A percentile compares a stretch with the other conserved stretches of the same genome.
phyloP scores from a whole-genome alignment of 2,113 vertebrate genomes.

The Scomber japonicus region DNA sequence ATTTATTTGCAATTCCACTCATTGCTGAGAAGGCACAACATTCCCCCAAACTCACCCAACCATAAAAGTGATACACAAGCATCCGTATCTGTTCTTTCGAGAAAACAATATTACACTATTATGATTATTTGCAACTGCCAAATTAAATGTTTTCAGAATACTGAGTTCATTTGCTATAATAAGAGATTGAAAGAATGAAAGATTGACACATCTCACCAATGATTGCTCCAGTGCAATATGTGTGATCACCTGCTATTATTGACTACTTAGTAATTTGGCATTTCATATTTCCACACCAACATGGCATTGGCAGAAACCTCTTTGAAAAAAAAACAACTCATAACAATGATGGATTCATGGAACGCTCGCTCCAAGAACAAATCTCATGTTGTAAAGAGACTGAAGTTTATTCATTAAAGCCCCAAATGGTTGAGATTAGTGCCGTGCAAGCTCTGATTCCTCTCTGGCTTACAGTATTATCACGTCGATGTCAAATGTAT shows the following conservation, averaged over 20 bases:
- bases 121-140: conserved; percentile 14
- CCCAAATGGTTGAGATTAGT: conserved; percentile 11
- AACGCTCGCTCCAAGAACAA: neutral
- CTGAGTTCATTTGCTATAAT: conserved; percentile 7
- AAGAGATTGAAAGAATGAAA: conserved; percentile 17
- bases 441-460: neutral
- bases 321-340: neutral
- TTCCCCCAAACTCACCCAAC: conserved; percentile 35
- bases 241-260: conserved; percentile 10
- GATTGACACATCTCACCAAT: neutral
- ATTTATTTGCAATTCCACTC: conserved; percentile 43
- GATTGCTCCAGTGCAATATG: conserved; percentile 5
- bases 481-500: neutral
- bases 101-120: conserved; percentile 10
- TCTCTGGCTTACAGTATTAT: conserved; percentile 1
- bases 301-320: conserved; percentile 19
- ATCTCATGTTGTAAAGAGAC: conserved; percentile 6
- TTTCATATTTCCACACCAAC: conserved; percentile 22
- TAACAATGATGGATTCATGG: conserved; percentile 11
- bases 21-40: conserved; percentile 37
- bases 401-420: conserved; percentile 11
- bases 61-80: conserved; percentile 12
- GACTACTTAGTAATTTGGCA: conserved; percentile 13
- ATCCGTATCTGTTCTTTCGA: conserved; percentile 17
- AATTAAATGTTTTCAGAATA: conserved; percentile 3